Evolutionary conservation across 2,797 vertebrate genomes (phyloP), one percentile per base, ranked within the genome.

Genomic region (Oreortyx pictus): DNA sequence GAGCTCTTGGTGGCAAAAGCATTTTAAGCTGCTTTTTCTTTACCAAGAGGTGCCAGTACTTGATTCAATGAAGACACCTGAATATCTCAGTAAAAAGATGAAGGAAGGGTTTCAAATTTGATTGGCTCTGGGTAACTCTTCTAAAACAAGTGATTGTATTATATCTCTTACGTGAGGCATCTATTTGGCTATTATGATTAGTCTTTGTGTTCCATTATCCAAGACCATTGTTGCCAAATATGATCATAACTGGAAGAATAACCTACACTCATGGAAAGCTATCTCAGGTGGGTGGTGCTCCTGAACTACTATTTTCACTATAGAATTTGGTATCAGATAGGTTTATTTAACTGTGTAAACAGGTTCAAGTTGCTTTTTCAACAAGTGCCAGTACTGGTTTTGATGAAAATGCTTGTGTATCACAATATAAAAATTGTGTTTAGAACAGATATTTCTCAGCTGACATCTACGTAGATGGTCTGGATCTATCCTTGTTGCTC

Each of bases 221-320:
- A 0, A 98, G 95, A 18, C 98, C 98, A 0, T 20, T 99, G 66
- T 99, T 99, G 98, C 98, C 98, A 24, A 99, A 99, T 66, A 94
- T 98, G 78, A 44, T 98, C 44, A 73, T 97, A 9, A 95, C 98
- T 22, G 97, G 98, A 6, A 98, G 98, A 46, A 97, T 99, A 61
- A 99, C 98, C 91, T 99, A 98, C 95, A 92, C 85, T 14, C 25
- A 97, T 52, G 97, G 94, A 92, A 97, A 97, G 37, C 93, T 99
- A 1, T 59, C 97, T 60, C 92, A 97, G 94, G 98, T 99, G 64
- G 96, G 98, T 82, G 29, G 19, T 54, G 9, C 9, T 27, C 25
- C 37, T 61, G 8, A 61, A 25, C 60, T 27, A 39, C 17, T 61
- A 12, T 41, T 61, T 39, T 61, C 37, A 41, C 25, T 41, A 61